Percentiles rank a stretch among this genome's conserved stretches.
These are phyloP conservation scores for Sarcophaga carnaria DNA, from an alignment of 2,888 invertebrate species.

Conservation along the genomic window DNA sequence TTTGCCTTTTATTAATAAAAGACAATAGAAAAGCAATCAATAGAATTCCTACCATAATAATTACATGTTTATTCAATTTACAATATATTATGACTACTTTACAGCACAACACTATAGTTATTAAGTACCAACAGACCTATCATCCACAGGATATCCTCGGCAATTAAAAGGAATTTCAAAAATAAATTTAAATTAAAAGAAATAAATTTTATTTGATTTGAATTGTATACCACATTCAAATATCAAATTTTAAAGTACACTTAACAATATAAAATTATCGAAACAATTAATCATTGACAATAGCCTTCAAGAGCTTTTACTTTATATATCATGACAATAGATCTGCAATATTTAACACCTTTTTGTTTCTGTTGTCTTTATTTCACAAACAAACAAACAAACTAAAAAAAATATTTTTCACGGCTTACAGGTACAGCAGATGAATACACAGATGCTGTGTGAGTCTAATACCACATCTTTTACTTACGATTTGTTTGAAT, in stretches of 20 bases:
- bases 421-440: background rate
- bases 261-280: background rate
- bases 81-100: conserved; percentile 34
- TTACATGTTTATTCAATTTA: background rate
- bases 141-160: background rate
- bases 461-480: background rate
- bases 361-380: background rate
- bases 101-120: conserved; percentile 60
- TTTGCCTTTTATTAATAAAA: background rate
- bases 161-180: background rate
- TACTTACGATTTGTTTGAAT: too few species aligned
- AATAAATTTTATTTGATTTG: background rate
- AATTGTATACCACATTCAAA: background rate
- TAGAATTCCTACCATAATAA: background rate
- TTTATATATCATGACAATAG: conserved; percentile 10
- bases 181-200: background rate
- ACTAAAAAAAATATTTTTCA: background rate
- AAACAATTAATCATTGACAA: conserved; percentile 15
- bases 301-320: background rate
- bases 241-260: conserved; percentile 1
- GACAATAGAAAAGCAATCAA: background rate
- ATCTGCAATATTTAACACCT: background rate
- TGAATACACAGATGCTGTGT: background rate
- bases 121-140: background rate
- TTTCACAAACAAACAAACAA: background rate